Evolutionary conservation across 2,113 vertebrate species (phyloP).

Genomic region (Herpailurus yagouaroundi): DNA sequence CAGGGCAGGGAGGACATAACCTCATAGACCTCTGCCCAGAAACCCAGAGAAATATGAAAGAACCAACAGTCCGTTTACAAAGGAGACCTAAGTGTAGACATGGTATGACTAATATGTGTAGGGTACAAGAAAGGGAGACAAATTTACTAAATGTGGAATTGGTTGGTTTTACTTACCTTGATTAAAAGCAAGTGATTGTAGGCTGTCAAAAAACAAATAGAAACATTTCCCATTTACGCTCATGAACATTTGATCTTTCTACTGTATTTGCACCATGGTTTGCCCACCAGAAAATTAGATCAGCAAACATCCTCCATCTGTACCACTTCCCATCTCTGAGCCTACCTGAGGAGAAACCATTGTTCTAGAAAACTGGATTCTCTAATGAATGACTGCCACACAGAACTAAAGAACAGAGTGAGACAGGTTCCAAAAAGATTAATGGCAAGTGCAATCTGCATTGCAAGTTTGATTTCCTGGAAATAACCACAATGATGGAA

Average conservation of each 20-base stretch:
- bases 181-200: not conserved
- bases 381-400: conserved; percentile 46
- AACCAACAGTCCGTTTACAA: conserved; percentile 48
- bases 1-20: not conserved
- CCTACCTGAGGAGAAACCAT: not conserved
- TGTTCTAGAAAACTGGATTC: conserved; percentile 48
- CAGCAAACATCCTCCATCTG: fast-evolving
- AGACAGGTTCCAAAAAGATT: conserved; percentile 40
- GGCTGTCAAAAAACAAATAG: not conserved
- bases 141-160: not conserved
- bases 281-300: not conserved
- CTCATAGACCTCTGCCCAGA: not conserved
- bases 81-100: not conserved
- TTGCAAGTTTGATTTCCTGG: conserved; percentile 12
- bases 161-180: not conserved
- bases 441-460: conserved; percentile 42
- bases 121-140: not conserved
- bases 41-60: conserved; percentile 59
- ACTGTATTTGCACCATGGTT: not conserved
- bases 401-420: conserved; percentile 51
- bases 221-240: not conserved
- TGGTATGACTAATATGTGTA: not conserved
- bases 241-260: not conserved
- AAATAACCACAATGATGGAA: not conserved
- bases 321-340: not conserved